Evolutionary conservation across 2,888 invertebrate genomes (phyloP).

Genomic region (Acanthopleura granulata): DNA sequence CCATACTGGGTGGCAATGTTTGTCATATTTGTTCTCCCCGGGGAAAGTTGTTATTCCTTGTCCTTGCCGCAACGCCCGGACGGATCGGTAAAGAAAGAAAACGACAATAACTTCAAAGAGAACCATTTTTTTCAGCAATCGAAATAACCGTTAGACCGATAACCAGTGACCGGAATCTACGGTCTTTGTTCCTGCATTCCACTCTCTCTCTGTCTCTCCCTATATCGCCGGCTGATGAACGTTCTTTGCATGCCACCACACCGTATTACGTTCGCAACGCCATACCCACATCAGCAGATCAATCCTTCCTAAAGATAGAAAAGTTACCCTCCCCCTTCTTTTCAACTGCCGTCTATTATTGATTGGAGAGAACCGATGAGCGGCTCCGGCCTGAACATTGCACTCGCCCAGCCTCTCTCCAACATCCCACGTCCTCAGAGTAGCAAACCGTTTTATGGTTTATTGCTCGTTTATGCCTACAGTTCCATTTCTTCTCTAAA

Average conservation of each 20-base stretch:
- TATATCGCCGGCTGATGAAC: neutral
- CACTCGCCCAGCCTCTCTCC: too few relatives aligned
- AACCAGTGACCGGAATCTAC: neutral
- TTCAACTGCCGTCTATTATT: neutral
- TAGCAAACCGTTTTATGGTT: too few relatives aligned
- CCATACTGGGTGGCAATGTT: too few relatives aligned
- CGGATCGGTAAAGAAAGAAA: neutral
- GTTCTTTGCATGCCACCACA: constrained; percentile 1
- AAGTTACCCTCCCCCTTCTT: neutral
- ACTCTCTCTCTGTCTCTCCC: too few relatives aligned
- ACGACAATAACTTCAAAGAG: neutral
- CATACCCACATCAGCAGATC: neutral
- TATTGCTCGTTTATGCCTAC: too few relatives aligned
- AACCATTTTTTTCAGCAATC: neutral
- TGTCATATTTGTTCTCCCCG: too few relatives aligned
- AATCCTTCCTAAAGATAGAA: constrained; percentile 1
- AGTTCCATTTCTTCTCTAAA: too few relatives aligned
- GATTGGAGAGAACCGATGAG: neutral
- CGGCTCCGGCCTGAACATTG: too few relatives aligned
- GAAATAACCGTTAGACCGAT: neutral
- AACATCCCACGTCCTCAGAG: too few relatives aligned
- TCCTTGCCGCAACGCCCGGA: neutral
- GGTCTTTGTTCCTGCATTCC: neutral
- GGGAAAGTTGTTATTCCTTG: neutral
- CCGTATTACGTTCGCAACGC: neutral